phyloP scores from a whole-genome alignment of 2,888 invertebrate species.

The Acrobasis consociella region DNA sequence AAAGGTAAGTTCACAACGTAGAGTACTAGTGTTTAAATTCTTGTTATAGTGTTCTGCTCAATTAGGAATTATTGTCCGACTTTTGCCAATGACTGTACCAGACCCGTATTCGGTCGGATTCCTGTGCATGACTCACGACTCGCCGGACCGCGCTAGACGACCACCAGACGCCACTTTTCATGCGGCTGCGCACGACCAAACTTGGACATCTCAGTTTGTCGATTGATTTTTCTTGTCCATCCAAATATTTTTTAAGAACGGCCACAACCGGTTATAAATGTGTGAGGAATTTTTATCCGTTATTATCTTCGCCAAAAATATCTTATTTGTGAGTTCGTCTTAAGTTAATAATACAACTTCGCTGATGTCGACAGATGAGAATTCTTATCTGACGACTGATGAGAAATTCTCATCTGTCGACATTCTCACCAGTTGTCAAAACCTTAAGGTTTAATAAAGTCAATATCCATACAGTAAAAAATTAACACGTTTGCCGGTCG shows the following conservation, averaged over 20 bases:
- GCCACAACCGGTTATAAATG: constrained; percentile 20
- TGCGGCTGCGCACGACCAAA: constrained; percentile 9
- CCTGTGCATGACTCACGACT: constrained; percentile 22
- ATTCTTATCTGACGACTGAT: no score
- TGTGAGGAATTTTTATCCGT: constrained; percentile 35
- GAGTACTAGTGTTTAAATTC: no score
- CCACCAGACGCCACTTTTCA: constrained; percentile 21
- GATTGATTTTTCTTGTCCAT: constrained; percentile 7
- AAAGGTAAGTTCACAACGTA: no score
- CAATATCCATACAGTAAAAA: no score
- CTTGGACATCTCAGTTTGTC: constrained; percentile 23
- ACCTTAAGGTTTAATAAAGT: no score
- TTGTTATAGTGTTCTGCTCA: no score
- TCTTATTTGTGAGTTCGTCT: constrained; percentile 2
- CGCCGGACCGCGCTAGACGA: constrained; percentile 19
- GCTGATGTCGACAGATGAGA: no score
- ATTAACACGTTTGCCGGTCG: no score
- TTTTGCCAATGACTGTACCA: not conserved
- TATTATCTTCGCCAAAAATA: constrained; percentile 21
- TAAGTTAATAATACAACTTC: not conserved
- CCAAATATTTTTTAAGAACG: constrained; percentile 2
- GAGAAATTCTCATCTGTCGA: no score
- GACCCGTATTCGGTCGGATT: constrained; percentile 21
- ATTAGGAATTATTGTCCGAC: not conserved
- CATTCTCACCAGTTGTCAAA: no score